A percentile compares a stretch with the other conserved stretches of the same genome.
These are phyloP conservation scores for sheep (Ovis aries) DNA, from an alignment of 2,113 vertebrate species.

Conservation along the genomic window DNA sequence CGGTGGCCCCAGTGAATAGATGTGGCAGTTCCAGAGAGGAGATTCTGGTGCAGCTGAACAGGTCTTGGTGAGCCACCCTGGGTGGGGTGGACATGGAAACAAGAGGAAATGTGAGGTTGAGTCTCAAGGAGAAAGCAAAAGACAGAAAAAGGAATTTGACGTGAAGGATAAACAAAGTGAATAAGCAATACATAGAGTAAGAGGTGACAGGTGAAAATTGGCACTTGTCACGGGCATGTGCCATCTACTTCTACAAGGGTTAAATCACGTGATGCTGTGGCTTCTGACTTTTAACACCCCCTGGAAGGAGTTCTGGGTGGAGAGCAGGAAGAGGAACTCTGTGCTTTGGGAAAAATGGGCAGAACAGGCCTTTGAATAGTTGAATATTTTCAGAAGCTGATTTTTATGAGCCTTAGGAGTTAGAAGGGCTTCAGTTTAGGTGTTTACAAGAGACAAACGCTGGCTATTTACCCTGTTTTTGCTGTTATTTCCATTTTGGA, in stretches of 20 bases:
- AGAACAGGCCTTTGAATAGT: neutral
- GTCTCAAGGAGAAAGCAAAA: neutral
- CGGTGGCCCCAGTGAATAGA: neutral
- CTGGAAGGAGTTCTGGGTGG: neutral
- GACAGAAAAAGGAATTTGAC: neutral
- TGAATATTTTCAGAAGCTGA: neutral
- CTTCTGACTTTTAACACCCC: neutral
- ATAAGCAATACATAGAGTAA: neutral
- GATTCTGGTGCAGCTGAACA: neutral
- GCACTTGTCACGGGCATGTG: neutral
- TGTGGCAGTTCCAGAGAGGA: neutral
- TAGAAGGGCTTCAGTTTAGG: neutral
- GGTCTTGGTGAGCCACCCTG: neutral
- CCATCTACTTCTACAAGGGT: neutral
- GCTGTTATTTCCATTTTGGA: neutral
- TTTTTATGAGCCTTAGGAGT: neutral
- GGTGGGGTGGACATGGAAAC: neutral
- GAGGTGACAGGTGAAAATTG: neutral
- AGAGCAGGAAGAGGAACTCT: neutral
- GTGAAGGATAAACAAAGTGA: neutral
- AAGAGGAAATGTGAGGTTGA: neutral
- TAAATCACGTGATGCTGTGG: neutral
- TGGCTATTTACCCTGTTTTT: neutral
- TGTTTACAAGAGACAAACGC: neutral
- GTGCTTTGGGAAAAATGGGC: neutral